phyloP scores from a whole-genome alignment of 2,113 vertebrate species.

The Azemiops feae region DNA sequence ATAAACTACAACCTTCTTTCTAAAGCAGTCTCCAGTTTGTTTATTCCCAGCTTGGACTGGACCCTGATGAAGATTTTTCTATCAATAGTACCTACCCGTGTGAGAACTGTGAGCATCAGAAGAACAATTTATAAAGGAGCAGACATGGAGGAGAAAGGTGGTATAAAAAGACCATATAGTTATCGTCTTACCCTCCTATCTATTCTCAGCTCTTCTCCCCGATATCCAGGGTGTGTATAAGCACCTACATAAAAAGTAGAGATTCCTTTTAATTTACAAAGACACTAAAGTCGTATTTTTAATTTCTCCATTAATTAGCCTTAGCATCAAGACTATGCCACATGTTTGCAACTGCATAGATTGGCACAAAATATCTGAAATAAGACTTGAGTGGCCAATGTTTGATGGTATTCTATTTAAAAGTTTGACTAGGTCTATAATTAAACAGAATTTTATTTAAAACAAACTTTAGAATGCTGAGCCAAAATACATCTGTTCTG shows the following conservation, averaged over 20 bases:
- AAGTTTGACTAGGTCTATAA: not conserved
- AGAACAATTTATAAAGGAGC: not conserved
- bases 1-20: too few relatives aligned
- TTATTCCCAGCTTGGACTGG: too few relatives aligned
- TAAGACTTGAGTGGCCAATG: not conserved
- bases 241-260: not conserved
- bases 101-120: not conserved
- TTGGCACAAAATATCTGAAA: not conserved
- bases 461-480: not conserved
- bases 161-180: not conserved
- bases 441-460: not conserved
- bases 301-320: not conserved
- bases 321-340: not conserved
- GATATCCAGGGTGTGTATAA: too few relatives aligned
- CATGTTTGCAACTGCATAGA: not conserved
- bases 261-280: not conserved
- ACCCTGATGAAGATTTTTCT: too few relatives aligned
- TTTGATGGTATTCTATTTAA: not conserved
- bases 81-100: not conserved
- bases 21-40: too few relatives aligned
- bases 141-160: not conserved
- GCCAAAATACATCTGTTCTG: not conserved
- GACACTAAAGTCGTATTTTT: not conserved
- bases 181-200: not conserved
- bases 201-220: not conserved